Percentiles rank a stretch among this genome's conserved stretches.
These are phyloP conservation scores for Polyergus mexicanus DNA, from an alignment of 1,140 invertebrate genomes.

Conservation along the genomic window DNA sequence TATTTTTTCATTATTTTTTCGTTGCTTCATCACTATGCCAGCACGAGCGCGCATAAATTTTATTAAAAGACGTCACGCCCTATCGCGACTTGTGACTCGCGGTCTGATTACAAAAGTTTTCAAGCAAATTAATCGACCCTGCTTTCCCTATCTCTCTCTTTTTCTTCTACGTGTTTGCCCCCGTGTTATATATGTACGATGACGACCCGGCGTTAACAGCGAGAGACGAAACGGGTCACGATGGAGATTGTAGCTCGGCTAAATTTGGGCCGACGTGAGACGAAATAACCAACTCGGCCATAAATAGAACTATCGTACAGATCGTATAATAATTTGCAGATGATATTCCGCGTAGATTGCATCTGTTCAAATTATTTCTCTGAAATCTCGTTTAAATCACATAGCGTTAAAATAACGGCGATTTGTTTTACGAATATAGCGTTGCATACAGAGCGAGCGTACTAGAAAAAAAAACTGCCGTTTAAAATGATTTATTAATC, in stretches of 20 bases:
- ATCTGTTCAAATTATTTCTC: neutral
- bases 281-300: conserved; percentile 13
- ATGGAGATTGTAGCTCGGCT: conserved; percentile 18
- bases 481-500: neutral
- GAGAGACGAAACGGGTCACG: conserved; percentile 40
- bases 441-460: too few species aligned
- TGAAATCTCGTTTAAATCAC: conserved; percentile 16
- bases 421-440: neutral
- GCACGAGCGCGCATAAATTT: conserved; percentile 67
- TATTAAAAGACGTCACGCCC: conserved; percentile 76
- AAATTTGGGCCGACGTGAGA: conserved; percentile 20
- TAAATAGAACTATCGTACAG: conserved; percentile 8
- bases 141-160: conserved; percentile 1
- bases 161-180: conserved; percentile 8
- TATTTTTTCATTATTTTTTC: neutral
- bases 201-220: neutral
- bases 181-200: neutral
- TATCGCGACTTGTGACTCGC: conserved; percentile 68
- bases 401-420: neutral
- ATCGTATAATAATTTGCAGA: neutral
- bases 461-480: neutral
- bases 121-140: conserved; percentile 77
- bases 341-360: neutral
- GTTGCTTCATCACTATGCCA: neutral
- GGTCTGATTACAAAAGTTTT: conserved; percentile 79